phyloP scores from a whole-genome alignment of 2,113 vertebrate species.

The Campylomormyrus tamandua region DNA sequence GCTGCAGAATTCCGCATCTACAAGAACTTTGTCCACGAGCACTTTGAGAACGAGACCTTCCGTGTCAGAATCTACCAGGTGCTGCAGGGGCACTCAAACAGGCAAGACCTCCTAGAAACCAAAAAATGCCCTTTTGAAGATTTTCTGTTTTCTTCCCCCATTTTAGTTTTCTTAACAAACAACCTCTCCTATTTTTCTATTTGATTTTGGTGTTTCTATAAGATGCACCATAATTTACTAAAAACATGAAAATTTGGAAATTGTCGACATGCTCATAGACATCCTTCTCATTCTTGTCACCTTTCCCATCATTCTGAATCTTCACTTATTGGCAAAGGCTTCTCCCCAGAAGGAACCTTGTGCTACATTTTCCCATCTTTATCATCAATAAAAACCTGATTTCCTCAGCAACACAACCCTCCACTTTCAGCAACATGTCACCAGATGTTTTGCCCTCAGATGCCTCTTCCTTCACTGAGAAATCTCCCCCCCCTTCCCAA shows the following conservation, averaged over 20 bases:
- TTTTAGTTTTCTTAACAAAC: not conserved
- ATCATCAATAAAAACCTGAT: not conserved
- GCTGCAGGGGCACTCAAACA: constrained; percentile 81
- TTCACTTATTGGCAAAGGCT: not conserved
- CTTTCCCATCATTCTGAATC: not conserved
- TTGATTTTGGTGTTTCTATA: not conserved
- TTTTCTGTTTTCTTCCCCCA: not conserved
- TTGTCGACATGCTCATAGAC: not conserved
- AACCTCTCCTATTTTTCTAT: not conserved
- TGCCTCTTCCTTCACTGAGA: not conserved
- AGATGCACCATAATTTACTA: not conserved
- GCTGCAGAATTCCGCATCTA: constrained; percentile 94
- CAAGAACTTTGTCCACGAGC: constrained; percentile 86
- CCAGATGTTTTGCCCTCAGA: not conserved
- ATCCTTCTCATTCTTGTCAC: not conserved
- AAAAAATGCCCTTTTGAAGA: not conserved
- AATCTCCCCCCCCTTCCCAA: not conserved
- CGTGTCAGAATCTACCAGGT: constrained; percentile 91
- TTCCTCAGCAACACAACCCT: not conserved
- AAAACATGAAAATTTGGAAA: not conserved
- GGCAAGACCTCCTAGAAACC: constrained; percentile 53
- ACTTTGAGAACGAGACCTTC: constrained; percentile 88
- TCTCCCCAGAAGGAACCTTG: not conserved
- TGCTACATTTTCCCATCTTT: not conserved
- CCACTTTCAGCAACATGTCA: not conserved